Evolutionary conservation across 92 coral and sea anemone species (phyloP).

Genomic region (Porites divaricata): DNA sequence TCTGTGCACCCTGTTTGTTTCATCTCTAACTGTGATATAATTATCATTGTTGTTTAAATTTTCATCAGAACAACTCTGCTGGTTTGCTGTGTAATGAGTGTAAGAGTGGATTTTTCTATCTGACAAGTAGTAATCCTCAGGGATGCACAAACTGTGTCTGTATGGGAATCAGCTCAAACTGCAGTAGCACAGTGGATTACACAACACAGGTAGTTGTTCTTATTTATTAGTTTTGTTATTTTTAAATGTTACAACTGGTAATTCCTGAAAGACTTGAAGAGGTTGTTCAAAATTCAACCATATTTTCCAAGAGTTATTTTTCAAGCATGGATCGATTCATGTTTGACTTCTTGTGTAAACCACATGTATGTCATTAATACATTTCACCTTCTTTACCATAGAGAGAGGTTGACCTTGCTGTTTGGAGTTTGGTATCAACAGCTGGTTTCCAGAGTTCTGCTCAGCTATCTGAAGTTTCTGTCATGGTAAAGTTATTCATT

Average conservation of each 20-base stretch:
- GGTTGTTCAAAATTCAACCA: no score
- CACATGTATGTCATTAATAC: not conserved
- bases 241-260: no score
- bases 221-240: no score
- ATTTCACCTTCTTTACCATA: not conserved
- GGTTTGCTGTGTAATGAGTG: constrained; percentile 71
- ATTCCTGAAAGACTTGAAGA: no score
- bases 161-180: constrained; percentile 86
- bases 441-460: not conserved
- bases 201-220: constrained; percentile 2
- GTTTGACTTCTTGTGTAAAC: not conserved
- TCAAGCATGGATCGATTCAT: not conserved
- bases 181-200: constrained; percentile 64
- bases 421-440: constrained; percentile 11
- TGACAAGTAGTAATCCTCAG: constrained; percentile 73
- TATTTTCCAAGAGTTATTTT: not conserved
- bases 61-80: constrained; percentile 75
- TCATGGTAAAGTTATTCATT: not conserved
- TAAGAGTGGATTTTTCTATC: constrained; percentile 79
- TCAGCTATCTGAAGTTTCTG: constrained; percentile 9
- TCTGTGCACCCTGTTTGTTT: no score
- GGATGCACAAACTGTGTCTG: constrained; percentile 95
- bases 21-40: rapidly evolving
- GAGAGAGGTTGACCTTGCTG: constrained; percentile 36
- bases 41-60: not conserved